Conservation (phyloP, 2,113 vertebrate genomes). For the Plecotus auritus region DNA sequence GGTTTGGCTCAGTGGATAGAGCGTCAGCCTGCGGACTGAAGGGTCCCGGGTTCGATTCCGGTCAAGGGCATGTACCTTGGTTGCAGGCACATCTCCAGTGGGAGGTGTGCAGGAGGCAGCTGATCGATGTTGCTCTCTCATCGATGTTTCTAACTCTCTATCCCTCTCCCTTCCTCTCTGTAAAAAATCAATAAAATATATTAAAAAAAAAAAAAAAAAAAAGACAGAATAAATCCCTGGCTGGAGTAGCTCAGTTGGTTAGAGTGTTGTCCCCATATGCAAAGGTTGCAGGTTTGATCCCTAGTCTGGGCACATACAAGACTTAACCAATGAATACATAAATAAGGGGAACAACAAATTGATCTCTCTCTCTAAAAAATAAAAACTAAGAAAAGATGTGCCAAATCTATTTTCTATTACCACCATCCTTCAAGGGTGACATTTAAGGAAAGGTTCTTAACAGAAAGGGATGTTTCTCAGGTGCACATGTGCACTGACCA, state of each 20-base stretch:
- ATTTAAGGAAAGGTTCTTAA: not conserved
- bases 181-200: too few relatives aligned
- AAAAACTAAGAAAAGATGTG: constrained; percentile 59
- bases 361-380: not conserved
- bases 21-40: too few relatives aligned
- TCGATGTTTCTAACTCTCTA: too few relatives aligned
- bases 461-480: not conserved
- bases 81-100: too few relatives aligned
- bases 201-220: too few relatives aligned
- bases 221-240: constrained; percentile 17
- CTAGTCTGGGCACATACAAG: not conserved
- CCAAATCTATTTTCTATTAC: constrained; percentile 23
- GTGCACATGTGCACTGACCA: not conserved
- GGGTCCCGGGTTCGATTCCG: too few relatives aligned
- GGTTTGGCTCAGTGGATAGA: too few relatives aligned
- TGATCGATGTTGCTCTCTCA: too few relatives aligned
- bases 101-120: too few relatives aligned
- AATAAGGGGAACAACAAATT: not conserved
- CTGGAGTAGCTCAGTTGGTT: not conserved
- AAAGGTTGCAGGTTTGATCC: not conserved
- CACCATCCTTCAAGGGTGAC: not conserved
- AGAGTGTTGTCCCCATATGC: not conserved
- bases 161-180: too few relatives aligned
- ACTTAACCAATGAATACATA: not conserved
- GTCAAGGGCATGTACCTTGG: too few relatives aligned